Conservation (phyloP, 2,888 invertebrate genomes). For the Agrochola lota region DNA sequence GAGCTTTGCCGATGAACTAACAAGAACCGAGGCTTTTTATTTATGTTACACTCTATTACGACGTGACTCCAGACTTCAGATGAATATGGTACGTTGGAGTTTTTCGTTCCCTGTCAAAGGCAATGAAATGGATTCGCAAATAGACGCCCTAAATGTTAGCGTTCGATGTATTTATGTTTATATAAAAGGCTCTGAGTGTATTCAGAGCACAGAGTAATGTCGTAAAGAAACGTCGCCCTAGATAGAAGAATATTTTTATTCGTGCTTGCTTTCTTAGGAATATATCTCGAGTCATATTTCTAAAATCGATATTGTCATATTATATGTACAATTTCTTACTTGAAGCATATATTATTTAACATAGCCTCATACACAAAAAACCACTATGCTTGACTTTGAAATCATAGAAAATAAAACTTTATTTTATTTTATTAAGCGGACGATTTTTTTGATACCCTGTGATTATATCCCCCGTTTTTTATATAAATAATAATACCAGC, state of each 20-base stretch:
- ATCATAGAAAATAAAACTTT: neutral
- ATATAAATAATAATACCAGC: no score
- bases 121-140: conserved; percentile 74
- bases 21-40: conserved; percentile 71
- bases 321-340: neutral
- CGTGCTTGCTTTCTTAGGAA: conserved; percentile 16
- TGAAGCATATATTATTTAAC: neutral
- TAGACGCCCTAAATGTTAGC: conserved; percentile 64
- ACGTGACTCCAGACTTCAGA: conserved; percentile 65
- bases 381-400: neutral
- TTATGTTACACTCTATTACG: conserved; percentile 76
- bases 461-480: no score
- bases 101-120: conserved; percentile 73
- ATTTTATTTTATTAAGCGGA: neutral
- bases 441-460: no score
- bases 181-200: conserved; percentile 55
- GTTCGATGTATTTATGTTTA: conserved; percentile 60
- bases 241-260: conserved; percentile 47
- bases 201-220: conserved; percentile 54
- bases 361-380: neutral
- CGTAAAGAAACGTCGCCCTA: conserved; percentile 50
- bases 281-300: conserved; percentile 23
- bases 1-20: conserved; percentile 69
- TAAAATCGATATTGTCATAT: neutral
- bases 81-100: conserved; percentile 69